These are phyloP conservation scores for Caenorhabditis sp. DNA, from an alignment of 2,888 invertebrate genomes.

Conservation along the genomic window DNA sequence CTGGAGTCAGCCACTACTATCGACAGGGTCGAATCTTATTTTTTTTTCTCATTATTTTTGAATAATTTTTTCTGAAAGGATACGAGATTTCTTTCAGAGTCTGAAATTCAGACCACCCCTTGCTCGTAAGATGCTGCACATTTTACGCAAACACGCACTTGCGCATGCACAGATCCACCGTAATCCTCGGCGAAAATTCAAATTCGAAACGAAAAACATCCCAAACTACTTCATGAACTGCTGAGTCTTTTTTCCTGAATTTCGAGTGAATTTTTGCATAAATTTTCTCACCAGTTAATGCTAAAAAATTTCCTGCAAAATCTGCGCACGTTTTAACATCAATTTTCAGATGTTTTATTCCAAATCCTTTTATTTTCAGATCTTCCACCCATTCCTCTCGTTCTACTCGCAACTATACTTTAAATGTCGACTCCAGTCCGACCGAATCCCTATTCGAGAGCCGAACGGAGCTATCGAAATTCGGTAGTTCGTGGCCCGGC, in stretches of 20 bases:
- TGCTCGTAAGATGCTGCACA: not conserved
- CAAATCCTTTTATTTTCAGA: not conserved
- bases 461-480: not conserved
- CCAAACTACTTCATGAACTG: no score
- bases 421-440: conserved; percentile 31
- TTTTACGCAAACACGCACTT: not conserved
- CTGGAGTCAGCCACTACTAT: no score
- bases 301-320: not conserved
- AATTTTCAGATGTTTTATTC: not conserved
- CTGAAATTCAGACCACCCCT: not conserved
- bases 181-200: not conserved
- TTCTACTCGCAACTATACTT: not conserved
- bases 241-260: not conserved
- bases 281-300: no score
- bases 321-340: not conserved
- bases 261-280: not conserved
- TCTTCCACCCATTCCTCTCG: not conserved
- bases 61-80: no score
- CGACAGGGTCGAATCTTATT: no score
- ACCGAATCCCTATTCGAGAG: conserved; percentile 6
- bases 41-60: no score
- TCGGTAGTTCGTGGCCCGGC: conserved; percentile 16
- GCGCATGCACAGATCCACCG: not conserved
- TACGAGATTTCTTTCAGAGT: not conserved
- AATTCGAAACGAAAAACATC: not conserved